phyloP scores from a whole-genome alignment of 2,113 vertebrate species.

The Coturnix japonica region DNA sequence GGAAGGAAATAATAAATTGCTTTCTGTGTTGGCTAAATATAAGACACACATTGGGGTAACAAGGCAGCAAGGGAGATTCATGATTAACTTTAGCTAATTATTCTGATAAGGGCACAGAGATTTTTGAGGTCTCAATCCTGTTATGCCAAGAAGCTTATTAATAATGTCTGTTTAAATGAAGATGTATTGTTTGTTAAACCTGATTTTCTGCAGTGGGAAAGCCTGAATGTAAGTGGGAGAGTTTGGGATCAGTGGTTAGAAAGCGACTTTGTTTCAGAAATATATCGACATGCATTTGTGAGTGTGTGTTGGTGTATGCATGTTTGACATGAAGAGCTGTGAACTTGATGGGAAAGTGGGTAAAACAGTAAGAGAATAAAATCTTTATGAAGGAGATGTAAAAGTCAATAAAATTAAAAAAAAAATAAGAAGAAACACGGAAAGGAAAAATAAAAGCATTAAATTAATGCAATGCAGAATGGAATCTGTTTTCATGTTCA shows the following conservation, averaged over 20 bases:
- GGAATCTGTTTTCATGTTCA: constrained; percentile 1
- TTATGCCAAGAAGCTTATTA: not conserved
- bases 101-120: not conserved
- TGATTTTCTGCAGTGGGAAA: not conserved
- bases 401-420: not conserved
- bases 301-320: not conserved
- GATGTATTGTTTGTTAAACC: not conserved
- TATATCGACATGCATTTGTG: not conserved
- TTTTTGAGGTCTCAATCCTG: constrained; percentile 9
- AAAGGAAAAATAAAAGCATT: not conserved
- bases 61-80: not conserved
- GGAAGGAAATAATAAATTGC: not conserved
- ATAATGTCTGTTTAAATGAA: not conserved
- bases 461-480: not conserved
- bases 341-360: not conserved
- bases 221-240: not conserved
- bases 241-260: not conserved
- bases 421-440: not conserved
- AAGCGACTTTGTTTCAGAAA: not conserved
- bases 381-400: not conserved
- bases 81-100: constrained; percentile 16
- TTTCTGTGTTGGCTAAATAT: not conserved
- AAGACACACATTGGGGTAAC: not conserved
- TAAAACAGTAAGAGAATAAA: not conserved
- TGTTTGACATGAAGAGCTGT: not conserved